These are phyloP conservation scores for Calliopum simillimum DNA, from an alignment of 2,888 invertebrate genomes.

Conservation along the genomic window DNA sequence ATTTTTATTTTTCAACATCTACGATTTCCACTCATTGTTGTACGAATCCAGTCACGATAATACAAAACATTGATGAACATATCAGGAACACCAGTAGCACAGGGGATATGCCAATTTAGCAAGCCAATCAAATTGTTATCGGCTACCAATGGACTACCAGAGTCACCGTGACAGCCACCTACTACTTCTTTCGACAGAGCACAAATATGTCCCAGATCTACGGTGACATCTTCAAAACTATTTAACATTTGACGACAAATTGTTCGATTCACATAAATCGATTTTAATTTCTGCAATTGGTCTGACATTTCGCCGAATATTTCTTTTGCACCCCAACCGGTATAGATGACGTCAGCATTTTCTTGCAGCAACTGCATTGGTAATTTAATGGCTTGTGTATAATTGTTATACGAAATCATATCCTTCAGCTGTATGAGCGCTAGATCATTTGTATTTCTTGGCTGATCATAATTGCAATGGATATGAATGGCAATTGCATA, in stretches of 20 bases:
- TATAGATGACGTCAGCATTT: slow-evolving; percentile 69
- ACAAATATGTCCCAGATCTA: slow-evolving; percentile 49
- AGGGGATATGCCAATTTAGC: slow-evolving; percentile 63
- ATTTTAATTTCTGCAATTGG: slow-evolving; percentile 66
- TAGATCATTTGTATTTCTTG: slow-evolving; percentile 72
- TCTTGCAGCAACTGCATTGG: slow-evolving; percentile 69
- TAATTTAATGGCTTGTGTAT: slow-evolving; percentile 70
- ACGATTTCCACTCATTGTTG: slow-evolving; percentile 27
- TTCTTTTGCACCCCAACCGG: slow-evolving; percentile 73
- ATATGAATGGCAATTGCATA: slow-evolving; percentile 49
- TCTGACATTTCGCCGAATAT: slow-evolving; percentile 69
- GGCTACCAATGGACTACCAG: slow-evolving; percentile 60
- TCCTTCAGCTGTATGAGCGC: slow-evolving; percentile 73
- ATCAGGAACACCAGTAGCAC: slow-evolving; percentile 60
- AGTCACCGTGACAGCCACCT: slow-evolving; percentile 67
- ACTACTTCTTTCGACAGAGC: slow-evolving; percentile 41
- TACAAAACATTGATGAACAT: slow-evolving; percentile 56
- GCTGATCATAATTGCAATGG: slow-evolving; percentile 56
- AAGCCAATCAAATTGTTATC: slow-evolving; percentile 56
- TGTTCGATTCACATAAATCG: slow-evolving; percentile 42
- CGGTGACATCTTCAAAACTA: slow-evolving; percentile 48
- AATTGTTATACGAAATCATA: slow-evolving; percentile 69
- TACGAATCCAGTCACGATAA: slow-evolving; percentile 58
- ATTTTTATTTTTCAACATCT: neutral
- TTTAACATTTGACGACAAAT: slow-evolving; percentile 43